A percentile compares a stretch with the other conserved stretches of the same genome.
Evolutionary conservation across 1,140 invertebrate genomes (phyloP).

Genomic region (Chironomus striatipennis): DNA sequence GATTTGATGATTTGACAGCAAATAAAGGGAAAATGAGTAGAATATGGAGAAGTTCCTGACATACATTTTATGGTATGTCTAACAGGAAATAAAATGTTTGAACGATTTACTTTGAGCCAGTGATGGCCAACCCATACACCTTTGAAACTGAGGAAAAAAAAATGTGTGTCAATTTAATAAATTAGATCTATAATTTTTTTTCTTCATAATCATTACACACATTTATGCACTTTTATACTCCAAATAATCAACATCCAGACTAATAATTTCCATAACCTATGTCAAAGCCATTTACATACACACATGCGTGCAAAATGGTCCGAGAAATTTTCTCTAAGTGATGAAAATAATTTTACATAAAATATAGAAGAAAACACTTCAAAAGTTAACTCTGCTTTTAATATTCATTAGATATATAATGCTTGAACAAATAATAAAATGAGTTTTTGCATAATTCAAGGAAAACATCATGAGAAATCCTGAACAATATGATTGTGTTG

Average conservation of each 20-base stretch:
- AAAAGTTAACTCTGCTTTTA: not conserved
- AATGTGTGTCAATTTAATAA: no score
- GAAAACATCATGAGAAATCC: not conserved
- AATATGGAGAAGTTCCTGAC: not conserved
- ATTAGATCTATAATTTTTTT: no score
- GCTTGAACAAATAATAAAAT: conserved; percentile 20
- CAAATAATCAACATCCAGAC: no score
- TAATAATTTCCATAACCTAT: no score
- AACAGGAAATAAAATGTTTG: no score
- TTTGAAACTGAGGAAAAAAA: no score
- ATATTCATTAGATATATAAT: conserved; percentile 22
- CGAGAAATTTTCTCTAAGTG: not conserved
- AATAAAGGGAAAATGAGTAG: not conserved
- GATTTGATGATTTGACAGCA: not conserved
- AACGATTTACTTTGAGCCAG: no score
- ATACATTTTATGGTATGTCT: no score
- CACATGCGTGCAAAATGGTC: not conserved
- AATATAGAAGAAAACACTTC: not conserved
- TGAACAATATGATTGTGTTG: not conserved
- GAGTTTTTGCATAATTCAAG: conserved; percentile 20
- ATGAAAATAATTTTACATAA: not conserved
- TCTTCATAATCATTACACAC: no score
- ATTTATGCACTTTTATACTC: no score
- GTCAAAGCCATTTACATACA: not conserved
- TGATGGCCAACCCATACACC: no score